Evolutionary conservation across 2,113 vertebrate species (phyloP), one percentile per base, ranked within the genome.

Genomic region (Carettochelys insculpta): DNA sequence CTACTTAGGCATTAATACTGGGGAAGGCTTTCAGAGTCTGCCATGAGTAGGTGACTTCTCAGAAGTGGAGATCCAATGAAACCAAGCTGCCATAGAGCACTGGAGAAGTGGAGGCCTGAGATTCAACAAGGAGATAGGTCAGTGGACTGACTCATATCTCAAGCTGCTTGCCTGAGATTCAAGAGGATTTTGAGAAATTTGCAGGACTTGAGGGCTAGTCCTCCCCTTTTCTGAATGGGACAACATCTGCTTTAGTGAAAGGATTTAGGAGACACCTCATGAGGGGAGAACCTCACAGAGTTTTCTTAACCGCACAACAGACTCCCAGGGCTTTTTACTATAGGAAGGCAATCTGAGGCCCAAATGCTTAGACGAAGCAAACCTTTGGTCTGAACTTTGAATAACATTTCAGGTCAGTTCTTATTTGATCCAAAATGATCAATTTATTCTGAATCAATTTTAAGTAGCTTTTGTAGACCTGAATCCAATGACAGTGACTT

Each of bases 281-380:
- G 9, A 41, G 20, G 80, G 41, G 51, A 91, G 92, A 86, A 92
- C n/a, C 83, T 82, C 48, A 29, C 34, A 47, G 68, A 16, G 25
- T 75, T 45, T 75, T 45, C 24, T 41, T 75, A 45, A 1, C 90
- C 92, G 79, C 16, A 45, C 13, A 13, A 88, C 52, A 41, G 73
- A 24, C 14, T 38, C 87, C 89, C 89, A 75, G 20, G n/a, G 34
- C 17, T 22, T 68, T 95, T 84, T 51, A n/a, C 80, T 29, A 1
- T 8, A 29, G 87, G 54, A 86, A 86, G 34, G 34, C 91, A 95
- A 94, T 73, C 11, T 8, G 65, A 90, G 81, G 45, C n/a, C 27
- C 47, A 58, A 91, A 91, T 75, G 6, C 13, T 5, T 92, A 90
- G 94, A 82, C 29, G 50, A 83, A 83, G 50, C 71, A 85, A 93